Evolutionary conservation across 37 sponge, comb jelly and placozoan genomes (phyloP).

Genomic region (Agelas oroides): DNA sequence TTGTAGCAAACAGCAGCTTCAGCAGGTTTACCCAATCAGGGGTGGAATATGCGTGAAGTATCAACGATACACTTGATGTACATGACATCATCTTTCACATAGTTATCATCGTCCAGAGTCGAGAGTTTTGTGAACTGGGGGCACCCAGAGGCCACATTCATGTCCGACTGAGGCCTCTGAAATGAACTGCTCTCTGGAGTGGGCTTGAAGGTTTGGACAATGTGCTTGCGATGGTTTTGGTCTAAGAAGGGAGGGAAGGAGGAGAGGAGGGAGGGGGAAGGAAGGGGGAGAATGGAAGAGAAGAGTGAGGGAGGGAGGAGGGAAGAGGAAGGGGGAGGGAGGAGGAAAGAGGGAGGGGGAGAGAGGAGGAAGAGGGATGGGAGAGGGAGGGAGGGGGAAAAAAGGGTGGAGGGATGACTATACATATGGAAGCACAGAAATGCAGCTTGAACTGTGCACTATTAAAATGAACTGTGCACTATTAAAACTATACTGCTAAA

Average conservation of each 20-base stretch:
- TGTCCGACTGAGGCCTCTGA: slow-evolving; percentile 54
- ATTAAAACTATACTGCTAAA: neutral
- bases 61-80: slow-evolving; percentile 74
- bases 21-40: slow-evolving; percentile 45
- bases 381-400: too few species aligned
- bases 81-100: slow-evolving; percentile 72
- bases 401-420: neutral
- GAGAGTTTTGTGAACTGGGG: slow-evolving; percentile 69
- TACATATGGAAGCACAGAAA: neutral
- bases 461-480: too few species aligned
- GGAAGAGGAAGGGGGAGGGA: too few species aligned
- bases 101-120: slow-evolving; percentile 37
- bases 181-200: slow-evolving; percentile 42
- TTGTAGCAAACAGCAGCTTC: too few species aligned
- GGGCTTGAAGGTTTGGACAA: slow-evolving; percentile 90
- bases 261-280: too few species aligned
- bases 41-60: slow-evolving; percentile 56
- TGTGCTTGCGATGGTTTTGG: slow-evolving; percentile 68
- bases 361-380: too few species aligned
- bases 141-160: slow-evolving; percentile 79
- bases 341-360: too few species aligned
- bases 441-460: neutral
- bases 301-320: too few species aligned
- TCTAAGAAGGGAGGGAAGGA: slow-evolving; percentile 4
- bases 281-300: too few species aligned